A percentile compares a stretch with the other conserved stretches of the same genome.
phyloP scores from a whole-genome alignment of 2,797 vertebrate genomes.

The Hafferia zeledoni region DNA sequence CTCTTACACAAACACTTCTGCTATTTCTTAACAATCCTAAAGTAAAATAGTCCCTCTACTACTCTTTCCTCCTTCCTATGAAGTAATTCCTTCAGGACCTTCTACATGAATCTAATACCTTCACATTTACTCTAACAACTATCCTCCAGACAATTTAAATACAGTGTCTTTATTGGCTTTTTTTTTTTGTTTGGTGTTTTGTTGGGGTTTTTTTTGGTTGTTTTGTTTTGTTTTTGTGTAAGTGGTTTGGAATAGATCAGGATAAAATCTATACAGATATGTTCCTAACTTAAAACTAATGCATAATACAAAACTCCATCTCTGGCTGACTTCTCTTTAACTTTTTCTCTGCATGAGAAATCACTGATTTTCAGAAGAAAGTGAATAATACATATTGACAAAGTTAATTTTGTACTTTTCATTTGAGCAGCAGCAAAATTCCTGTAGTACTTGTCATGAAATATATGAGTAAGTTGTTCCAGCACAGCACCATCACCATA shows the following conservation, averaged over 20 bases:
- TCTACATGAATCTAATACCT: neutral
- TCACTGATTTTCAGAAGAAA: neutral
- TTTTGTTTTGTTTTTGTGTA: too few relatives aligned
- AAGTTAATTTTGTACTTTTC: neutral
- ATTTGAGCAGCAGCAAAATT: neutral
- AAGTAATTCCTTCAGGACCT: neutral
- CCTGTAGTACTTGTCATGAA: neutral
- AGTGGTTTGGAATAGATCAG: neutral
- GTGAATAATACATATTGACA: neutral
- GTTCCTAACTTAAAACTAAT: neutral
- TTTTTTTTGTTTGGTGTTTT: too few relatives aligned
- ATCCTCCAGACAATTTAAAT: neutral
- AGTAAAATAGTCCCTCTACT: neutral
- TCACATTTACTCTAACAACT: neutral
- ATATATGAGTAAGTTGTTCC: neutral
- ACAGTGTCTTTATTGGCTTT: neutral
- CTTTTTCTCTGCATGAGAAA: neutral
- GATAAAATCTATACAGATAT: neutral
- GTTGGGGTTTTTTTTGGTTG: too few relatives aligned
- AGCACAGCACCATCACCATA: neutral
- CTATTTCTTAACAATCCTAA: neutral
- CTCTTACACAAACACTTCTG: neutral
- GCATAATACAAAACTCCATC: neutral
- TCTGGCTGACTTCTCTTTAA: neutral
- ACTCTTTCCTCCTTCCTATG: neutral